These are phyloP conservation scores for Chrysaora quinquecirrha DNA, from an alignment of 30 jellyfish, hydroid and myxozoan species.

Conservation along the genomic window DNA sequence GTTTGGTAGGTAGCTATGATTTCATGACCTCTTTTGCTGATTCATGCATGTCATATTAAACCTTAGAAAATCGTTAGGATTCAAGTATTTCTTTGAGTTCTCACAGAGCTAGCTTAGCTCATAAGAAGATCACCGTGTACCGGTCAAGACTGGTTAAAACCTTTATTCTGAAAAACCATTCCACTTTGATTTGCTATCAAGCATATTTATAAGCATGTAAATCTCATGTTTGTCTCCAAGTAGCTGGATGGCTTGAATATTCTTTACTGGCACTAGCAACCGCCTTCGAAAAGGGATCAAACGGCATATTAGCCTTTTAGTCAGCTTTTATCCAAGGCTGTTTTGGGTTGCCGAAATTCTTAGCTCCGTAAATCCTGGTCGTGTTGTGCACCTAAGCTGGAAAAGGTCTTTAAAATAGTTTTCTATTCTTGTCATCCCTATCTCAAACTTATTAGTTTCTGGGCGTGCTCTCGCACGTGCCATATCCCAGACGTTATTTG, in stretches of 20 bases:
- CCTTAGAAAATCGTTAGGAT: slow-evolving; percentile 26
- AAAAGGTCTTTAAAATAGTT: slow-evolving; percentile 37
- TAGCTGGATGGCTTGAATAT: not conserved
- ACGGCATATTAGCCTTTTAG: not conserved
- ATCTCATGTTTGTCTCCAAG: not conserved
- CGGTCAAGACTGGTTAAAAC: not conserved
- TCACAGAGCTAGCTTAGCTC: slow-evolving; percentile 55
- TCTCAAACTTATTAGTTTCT: slow-evolving; percentile 28
- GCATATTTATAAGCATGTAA: slow-evolving; percentile 17
- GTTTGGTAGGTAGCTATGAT: no score
- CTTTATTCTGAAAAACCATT: slow-evolving; percentile 20
- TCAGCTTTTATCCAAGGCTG: slow-evolving; percentile 32
- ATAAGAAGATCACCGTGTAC: slow-evolving; percentile 42
- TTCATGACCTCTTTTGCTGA: not conserved
- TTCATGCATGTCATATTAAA: slow-evolving; percentile 31
- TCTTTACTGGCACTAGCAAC: not conserved
- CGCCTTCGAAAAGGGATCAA: not conserved
- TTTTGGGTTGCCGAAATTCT: slow-evolving; percentile 64
- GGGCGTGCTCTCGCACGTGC: slow-evolving; percentile 69
- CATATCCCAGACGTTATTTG: slow-evolving; percentile 4
- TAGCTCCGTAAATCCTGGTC: slow-evolving; percentile 39
- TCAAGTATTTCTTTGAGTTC: slow-evolving; percentile 37
- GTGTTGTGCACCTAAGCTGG: slow-evolving; percentile 48
- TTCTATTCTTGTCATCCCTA: slow-evolving; percentile 8
- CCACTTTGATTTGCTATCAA: slow-evolving; percentile 34